phyloP scores from a whole-genome alignment of 1,140 invertebrate genomes.

The Olivierus martensii region DNA sequence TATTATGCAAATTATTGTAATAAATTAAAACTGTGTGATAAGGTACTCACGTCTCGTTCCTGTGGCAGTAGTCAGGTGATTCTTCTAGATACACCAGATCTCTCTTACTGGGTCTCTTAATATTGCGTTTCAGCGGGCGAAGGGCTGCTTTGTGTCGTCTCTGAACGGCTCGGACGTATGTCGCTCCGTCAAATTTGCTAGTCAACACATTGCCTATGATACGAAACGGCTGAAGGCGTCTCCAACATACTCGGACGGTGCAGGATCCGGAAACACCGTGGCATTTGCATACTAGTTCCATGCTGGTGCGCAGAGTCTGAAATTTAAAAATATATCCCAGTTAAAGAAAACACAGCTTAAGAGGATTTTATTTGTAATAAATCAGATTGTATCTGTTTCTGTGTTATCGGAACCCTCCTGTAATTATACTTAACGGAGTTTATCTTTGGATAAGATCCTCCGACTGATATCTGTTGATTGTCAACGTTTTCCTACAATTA shows the following conservation, averaged over 20 bases:
- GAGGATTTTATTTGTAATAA: not conserved
- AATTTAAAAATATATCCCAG: too few relatives aligned
- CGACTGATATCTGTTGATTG: too few relatives aligned
- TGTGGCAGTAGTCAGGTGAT: constrained; percentile 72
- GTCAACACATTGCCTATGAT: constrained; percentile 28
- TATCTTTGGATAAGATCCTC: too few relatives aligned
- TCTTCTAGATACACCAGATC: constrained; percentile 71
- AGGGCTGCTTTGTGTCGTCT: constrained; percentile 14
- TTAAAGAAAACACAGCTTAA: not conserved
- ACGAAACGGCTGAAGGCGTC: constrained; percentile 50
- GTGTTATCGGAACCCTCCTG: too few relatives aligned
- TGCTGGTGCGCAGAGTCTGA: too few relatives aligned
- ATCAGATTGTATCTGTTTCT: not conserved
- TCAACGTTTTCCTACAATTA: too few relatives aligned
- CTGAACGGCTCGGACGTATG: constrained; percentile 20
- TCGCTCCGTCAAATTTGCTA: constrained; percentile 32
- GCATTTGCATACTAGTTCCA: constrained; percentile 58
- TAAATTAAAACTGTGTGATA: too few relatives aligned
- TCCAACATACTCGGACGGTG: constrained; percentile 85
- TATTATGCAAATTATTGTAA: too few relatives aligned
- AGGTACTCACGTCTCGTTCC: constrained; percentile 57
- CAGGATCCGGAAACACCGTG: constrained; percentile 93
- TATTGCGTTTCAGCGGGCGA: constrained; percentile 16
- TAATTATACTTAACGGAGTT: too few relatives aligned
- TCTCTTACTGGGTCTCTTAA: constrained; percentile 21